These are phyloP conservation scores for Scarus forsteni DNA, from an alignment of 2,797 vertebrate species.

Conservation along the genomic window DNA sequence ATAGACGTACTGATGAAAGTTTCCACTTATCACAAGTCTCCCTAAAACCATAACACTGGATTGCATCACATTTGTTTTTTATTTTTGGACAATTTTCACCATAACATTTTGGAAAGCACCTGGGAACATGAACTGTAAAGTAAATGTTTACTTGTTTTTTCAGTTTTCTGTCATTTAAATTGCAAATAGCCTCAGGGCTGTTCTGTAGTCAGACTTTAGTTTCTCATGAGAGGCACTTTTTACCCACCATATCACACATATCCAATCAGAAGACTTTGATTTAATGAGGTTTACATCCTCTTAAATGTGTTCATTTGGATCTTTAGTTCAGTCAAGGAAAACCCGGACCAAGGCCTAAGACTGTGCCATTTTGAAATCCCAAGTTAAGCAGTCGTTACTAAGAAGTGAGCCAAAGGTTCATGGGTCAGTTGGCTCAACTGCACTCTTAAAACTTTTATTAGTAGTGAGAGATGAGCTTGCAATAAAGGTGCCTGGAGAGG, in stretches of 20 bases:
- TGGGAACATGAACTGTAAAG: not conserved
- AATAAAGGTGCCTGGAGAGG: not conserved
- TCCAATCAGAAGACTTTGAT: no score
- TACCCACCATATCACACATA: no score
- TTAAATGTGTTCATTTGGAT: not conserved
- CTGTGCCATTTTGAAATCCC: not conserved
- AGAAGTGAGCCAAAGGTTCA: not conserved
- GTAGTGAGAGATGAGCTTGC: not conserved
- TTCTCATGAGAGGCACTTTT: not conserved
- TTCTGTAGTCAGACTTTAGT: not conserved
- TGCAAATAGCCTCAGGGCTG: not conserved
- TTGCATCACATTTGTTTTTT: no score
- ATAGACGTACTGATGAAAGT: no score
- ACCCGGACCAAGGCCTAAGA: not conserved
- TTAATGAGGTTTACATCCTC: no score
- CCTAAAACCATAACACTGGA: no score
- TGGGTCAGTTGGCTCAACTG: slow-evolving; percentile 10
- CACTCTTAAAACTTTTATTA: slow-evolving; percentile 32
- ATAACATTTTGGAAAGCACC: no score
- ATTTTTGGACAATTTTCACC: no score
- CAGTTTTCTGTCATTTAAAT: not conserved
- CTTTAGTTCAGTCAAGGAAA: not conserved
- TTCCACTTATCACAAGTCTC: no score
- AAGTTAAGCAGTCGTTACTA: not conserved
- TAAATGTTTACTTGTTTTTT: not conserved